Conservation (phyloP, 1,140 invertebrate species). For the Saxidomus purpurata region DNA sequence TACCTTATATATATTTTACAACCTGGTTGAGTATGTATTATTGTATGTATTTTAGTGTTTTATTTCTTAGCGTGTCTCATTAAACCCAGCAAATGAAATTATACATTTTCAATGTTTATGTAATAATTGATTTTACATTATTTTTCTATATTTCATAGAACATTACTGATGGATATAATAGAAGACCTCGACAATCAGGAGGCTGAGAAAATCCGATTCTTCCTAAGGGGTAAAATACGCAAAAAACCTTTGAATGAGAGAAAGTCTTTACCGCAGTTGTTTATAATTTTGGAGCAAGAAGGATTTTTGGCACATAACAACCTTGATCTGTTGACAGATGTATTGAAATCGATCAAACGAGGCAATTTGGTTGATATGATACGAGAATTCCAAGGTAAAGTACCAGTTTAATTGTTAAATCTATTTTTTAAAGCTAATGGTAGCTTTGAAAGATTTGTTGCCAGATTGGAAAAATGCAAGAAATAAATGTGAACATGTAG, state of each 20-base stretch:
- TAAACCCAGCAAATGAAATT: too few species aligned
- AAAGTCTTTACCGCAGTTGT: not conserved
- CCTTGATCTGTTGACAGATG: not conserved
- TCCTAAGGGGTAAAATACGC: slow-evolving; percentile 6
- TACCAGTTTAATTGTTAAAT: too few species aligned
- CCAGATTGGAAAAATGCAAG: too few species aligned
- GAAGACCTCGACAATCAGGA: slow-evolving; percentile 47
- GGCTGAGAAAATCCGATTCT: slow-evolving; percentile 34
- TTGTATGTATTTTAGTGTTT: too few species aligned
- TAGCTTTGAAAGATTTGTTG: too few species aligned
- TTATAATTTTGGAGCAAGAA: slow-evolving; percentile 52
- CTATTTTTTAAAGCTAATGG: too few species aligned
- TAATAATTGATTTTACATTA: too few species aligned
- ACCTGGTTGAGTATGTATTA: too few species aligned
- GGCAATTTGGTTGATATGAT: slow-evolving; percentile 24
- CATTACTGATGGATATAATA: slow-evolving; percentile 27
- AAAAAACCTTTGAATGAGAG: slow-evolving; percentile 34
- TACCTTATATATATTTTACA: too few species aligned
- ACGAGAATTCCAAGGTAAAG: slow-evolving; percentile 38
- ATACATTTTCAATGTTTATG: too few species aligned
- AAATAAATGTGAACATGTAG: too few species aligned
- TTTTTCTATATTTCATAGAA: not conserved
- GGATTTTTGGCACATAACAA: not conserved
- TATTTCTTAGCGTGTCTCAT: too few species aligned
- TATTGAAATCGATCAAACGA: slow-evolving; percentile 7